These are phyloP conservation scores for Pteropus rufus DNA, from an alignment of 2,797 vertebrate genomes.

Conservation along the genomic window DNA sequence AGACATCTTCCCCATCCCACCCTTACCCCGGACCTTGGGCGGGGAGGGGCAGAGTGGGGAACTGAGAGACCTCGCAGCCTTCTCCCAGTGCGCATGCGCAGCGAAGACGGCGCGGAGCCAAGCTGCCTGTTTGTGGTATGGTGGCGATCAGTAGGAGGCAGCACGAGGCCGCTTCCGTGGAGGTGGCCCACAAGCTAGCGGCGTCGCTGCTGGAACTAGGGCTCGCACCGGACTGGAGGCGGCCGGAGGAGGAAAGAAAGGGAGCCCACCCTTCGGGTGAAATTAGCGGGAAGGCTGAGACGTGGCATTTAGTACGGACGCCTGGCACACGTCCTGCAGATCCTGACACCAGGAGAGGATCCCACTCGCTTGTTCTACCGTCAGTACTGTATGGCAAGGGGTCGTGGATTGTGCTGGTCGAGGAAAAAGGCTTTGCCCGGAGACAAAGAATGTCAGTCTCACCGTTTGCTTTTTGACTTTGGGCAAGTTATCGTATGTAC, in stretches of 20 bases:
- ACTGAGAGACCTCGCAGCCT: fast-evolving
- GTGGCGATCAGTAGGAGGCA: not conserved
- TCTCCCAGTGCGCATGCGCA: not conserved
- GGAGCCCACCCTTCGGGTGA: fast-evolving
- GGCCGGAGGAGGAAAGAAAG: not conserved
- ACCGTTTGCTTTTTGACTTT: not conserved
- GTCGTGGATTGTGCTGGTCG: not conserved
- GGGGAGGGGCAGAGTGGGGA: fast-evolving
- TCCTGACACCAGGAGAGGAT: not conserved
- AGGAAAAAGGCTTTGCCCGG: not conserved
- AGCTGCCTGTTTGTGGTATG: fast-evolving
- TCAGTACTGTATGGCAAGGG: no score
- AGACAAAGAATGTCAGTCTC: not conserved
- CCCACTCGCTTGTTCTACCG: not conserved
- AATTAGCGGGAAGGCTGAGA: not conserved
- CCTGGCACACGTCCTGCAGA: not conserved
- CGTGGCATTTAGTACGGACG: not conserved
- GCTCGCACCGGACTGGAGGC: fast-evolving
- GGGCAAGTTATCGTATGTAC: not conserved
- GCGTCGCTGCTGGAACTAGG: fast-evolving
- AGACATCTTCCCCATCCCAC: no score
- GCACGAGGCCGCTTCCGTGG: not conserved
- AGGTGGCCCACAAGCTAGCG: fast-evolving
- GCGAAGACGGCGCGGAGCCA: fast-evolving
- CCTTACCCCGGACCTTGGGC: fast-evolving